phyloP scores from a whole-genome alignment of 2,113 vertebrate genomes.

The Pachyramphus minor region DNA sequence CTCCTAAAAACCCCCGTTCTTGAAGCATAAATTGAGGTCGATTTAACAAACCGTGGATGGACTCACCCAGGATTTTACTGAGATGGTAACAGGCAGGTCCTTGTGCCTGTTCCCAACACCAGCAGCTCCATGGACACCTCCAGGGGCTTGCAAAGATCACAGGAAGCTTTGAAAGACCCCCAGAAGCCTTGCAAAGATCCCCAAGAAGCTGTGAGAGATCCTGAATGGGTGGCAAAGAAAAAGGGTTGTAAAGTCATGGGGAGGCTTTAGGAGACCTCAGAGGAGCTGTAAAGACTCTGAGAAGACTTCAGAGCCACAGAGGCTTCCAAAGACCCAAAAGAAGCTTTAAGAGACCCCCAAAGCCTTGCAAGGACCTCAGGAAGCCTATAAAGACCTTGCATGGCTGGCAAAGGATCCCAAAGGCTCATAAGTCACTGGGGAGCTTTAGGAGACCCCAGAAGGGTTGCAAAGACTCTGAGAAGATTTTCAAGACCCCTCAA shows the following conservation, averaged over 20 bases:
- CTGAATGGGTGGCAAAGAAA: neutral
- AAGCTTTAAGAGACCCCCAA: neutral
- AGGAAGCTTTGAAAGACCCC: neutral
- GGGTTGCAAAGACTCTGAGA: neutral
- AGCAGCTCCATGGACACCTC: neutral
- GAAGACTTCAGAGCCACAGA: neutral
- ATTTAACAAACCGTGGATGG: rapidly evolving
- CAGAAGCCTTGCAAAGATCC: neutral
- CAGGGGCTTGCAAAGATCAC: neutral
- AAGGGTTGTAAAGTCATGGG: neutral
- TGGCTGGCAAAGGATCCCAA: neutral
- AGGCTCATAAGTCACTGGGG: neutral
- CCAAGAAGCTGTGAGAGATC: neutral
- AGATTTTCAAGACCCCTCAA: neutral
- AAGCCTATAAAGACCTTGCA: neutral
- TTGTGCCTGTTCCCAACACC: neutral
- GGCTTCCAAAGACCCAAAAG: too few relatives aligned
- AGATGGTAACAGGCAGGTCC: neutral
- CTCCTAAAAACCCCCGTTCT: neutral
- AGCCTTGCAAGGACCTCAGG: neutral
- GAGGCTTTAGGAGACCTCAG: neutral
- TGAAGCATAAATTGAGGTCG: neutral
- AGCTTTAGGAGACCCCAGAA: neutral
- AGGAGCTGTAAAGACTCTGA: neutral
- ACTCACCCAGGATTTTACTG: rapidly evolving